Base-by-base conservation (phyloP, 2,113 vertebrate species). In the Dryoscopus gambensis region DNA sequence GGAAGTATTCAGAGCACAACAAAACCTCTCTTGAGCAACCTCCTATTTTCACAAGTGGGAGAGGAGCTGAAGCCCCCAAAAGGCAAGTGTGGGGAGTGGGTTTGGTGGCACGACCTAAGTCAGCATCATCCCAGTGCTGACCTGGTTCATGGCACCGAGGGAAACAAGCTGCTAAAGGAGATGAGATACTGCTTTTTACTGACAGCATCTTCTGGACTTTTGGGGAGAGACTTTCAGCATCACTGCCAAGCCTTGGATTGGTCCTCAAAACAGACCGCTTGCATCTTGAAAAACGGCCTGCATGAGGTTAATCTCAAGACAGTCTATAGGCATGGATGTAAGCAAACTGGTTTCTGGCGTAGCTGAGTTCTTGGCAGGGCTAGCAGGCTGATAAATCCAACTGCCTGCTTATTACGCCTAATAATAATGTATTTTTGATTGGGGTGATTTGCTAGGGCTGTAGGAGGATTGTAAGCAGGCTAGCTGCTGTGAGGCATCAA, bases 301-400 rank as follows among this genome's bases (percentile, higher is more conserved):
- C 57, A 59, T 63, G 11, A 55, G 42, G 22, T 71, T 25, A 59
- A 30, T 78, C 57, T 68, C 30, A 37, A 31, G 49, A n/a, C 44
- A 39, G 9, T 52, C 50, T 52, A 52, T 9, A 87, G 5, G 14
- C 8, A 53, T 0, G 0, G 24, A 30, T 47, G 19, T 30, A 69
- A 86, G 49, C 42, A 86, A 55, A 86, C 20, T 25, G 16, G 18
- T 60, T 93, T 35, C 33, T 80, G 57, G n/a, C 52, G 40, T 24
- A 60, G 33, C 16, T 60, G 55, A 69, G 27, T 53, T 94, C 46
- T 89, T 89, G 55, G 46, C 49, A 94, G 59, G 18, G 21, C 16
- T 39, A 14, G 17, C 31, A 80, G 63, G 40, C 9, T 39, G 89
- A 65, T 56, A 57, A 84, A 91, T 69, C 53, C 84, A 87, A 42